phyloP scores from a whole-genome alignment of 2,888 invertebrate genomes.

The Nycteola revayana region DNA sequence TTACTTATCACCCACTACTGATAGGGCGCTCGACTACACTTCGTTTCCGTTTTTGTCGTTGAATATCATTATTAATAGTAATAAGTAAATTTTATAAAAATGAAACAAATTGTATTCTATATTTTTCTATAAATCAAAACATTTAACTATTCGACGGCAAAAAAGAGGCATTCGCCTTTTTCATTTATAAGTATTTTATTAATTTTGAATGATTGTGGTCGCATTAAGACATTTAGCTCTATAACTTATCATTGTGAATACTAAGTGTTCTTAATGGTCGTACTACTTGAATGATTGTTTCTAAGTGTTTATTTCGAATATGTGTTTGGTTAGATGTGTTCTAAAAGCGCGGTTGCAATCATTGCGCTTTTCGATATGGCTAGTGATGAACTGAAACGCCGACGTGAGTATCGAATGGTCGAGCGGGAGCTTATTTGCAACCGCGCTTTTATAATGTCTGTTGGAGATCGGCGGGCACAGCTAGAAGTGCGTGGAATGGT shows the following conservation, averaged over 20 bases:
- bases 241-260: slow-evolving; percentile 61
- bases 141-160: slow-evolving; percentile 36
- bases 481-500: slow-evolving; percentile 68
- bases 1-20: slow-evolving; percentile 40
- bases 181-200: slow-evolving; percentile 49
- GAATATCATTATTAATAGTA: slow-evolving; percentile 25
- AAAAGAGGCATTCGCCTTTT: slow-evolving; percentile 57
- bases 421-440: slow-evolving; percentile 45
- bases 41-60: slow-evolving; percentile 46
- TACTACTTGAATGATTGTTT: slow-evolving; percentile 61
- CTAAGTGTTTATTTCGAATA: slow-evolving; percentile 54
- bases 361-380: slow-evolving; percentile 6
- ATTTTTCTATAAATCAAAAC: too few species aligned
- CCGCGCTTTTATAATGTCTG: slow-evolving; percentile 60
- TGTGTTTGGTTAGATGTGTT: slow-evolving; percentile 30
- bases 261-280: slow-evolving; percentile 61
- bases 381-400: slow-evolving; percentile 1
- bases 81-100: too few species aligned
- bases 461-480: slow-evolving; percentile 55
- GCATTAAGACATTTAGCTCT: slow-evolving; percentile 57
- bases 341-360: slow-evolving; percentile 60
- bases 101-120: too few species aligned
- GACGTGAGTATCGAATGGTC: slow-evolving; percentile 7
- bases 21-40: slow-evolving; percentile 48
- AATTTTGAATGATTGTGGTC: slow-evolving; percentile 67